Base-by-base conservation (phyloP, 2,797 vertebrate genomes). In the Hypotaenidia philippensis region DNA sequence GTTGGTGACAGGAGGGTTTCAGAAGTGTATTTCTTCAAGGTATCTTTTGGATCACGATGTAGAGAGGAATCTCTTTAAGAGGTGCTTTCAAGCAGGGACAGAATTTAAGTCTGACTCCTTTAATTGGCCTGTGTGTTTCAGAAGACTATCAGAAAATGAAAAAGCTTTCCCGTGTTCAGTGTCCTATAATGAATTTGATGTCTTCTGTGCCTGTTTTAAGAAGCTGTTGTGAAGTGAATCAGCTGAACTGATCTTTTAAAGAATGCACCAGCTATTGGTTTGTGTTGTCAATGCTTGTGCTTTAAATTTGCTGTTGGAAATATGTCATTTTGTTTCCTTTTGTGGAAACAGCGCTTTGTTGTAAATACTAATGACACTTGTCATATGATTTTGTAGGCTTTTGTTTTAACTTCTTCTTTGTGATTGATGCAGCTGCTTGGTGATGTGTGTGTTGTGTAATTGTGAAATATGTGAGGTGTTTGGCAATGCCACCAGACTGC, bases 341-440 rank as follows among this genome's bases (percentile, higher is more conserved):
- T 91, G 63, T 85, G 84, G 79, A 88, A 83, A 45, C 31, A 26
- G 57, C 55, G n/a, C 55, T 91, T 66, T 75, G 36, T 89, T 91
- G 65, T 91, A 86, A 78, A 56, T 82, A 36, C 40, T 76, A 38
- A 90, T 32, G 79, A 63, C 23, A 9, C 6, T 65, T 47, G 47
- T 91, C 94, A 93, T 49, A 44, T 91, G 89, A 76, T 93, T 79
- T 59, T 57, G 76, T 61, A 41, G 76, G 55, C 72, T 95, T 95
- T 96, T 95, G 68, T 95, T 92, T 85, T 87, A 23, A 66, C n/a
- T 57, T 55, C 70, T 87, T 89, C 70, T 87, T 89, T 95, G 92
- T 96, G 72, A 72, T 32, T 59, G 81, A 61, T 89, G 87, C 92
- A 93, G 87, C 94, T 96, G 91, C 80, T 71, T 81, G 40, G 14